Evolutionary conservation across 1,140 invertebrate species (phyloP).

Genomic region (Caenorhabditis tropicalis): DNA sequence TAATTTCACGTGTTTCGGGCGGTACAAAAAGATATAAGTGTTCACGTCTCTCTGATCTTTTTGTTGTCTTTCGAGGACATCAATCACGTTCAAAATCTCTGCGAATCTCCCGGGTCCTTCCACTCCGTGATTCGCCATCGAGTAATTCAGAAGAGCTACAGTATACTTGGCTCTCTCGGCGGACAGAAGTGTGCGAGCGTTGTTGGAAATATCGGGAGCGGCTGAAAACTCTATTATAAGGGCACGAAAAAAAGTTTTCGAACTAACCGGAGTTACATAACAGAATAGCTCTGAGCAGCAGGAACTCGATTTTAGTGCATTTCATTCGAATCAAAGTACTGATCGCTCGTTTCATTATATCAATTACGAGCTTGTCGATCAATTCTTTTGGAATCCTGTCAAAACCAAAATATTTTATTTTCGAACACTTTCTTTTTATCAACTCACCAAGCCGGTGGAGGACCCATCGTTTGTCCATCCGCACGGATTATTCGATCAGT

Average conservation of each 20-base stretch:
- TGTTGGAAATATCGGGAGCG: neutral
- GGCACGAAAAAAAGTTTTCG: neutral
- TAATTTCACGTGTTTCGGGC: neutral
- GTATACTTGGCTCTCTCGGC: slow-evolving; percentile 4
- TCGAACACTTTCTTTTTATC: too few species aligned
- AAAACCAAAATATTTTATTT: too few species aligned
- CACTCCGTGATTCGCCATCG: neutral
- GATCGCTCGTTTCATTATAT: neutral
- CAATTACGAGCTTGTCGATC: neutral
- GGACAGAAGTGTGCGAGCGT: neutral
- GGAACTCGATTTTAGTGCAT: slow-evolving; percentile 11
- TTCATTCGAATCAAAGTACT: neutral
- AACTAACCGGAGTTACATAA: neutral
- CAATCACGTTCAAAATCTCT: slow-evolving; percentile 9
- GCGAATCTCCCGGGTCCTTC: neutral
- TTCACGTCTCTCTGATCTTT: slow-evolving; percentile 1
- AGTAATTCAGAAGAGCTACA: neutral
- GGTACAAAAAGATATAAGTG: neutral
- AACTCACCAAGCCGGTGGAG: neutral
- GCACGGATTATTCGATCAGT: neutral
- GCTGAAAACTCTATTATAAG: neutral
- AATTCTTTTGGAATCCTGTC: neutral
- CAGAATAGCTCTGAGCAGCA: neutral
- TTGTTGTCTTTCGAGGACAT: neutral
- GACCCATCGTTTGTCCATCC: neutral